phyloP scores from a whole-genome alignment of 2,888 invertebrate species.

The Linnaemya tessellans region DNA sequence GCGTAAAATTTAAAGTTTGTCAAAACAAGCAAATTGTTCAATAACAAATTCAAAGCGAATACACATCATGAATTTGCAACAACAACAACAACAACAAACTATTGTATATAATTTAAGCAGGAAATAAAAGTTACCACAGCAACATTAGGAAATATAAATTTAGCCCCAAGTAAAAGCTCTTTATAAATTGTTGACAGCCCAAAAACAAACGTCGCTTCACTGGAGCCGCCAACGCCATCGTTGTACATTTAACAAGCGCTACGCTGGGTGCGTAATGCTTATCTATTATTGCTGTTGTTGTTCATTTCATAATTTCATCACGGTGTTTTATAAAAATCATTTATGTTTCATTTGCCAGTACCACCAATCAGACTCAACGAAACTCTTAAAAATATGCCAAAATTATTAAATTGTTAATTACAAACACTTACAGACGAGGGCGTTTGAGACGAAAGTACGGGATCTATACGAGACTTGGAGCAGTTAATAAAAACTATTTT shows the following conservation, averaged over 20 bases:
- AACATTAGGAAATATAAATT: not conserved
- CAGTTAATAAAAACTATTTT: too few relatives aligned
- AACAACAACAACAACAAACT: not conserved
- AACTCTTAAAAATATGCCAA: too few relatives aligned
- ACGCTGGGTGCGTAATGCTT: not conserved
- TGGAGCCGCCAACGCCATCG: not conserved
- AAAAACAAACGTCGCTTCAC: not conserved
- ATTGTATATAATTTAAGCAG: constrained; percentile 2
- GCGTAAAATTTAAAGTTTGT: constrained; percentile 29
- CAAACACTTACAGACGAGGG: too few relatives aligned
- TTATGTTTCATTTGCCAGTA: too few relatives aligned
- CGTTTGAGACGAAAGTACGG: too few relatives aligned
- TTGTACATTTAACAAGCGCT: not conserved
- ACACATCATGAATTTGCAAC: constrained; percentile 7
- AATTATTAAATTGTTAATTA: too few relatives aligned
- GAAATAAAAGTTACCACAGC: not conserved
- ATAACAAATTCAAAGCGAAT: constrained; percentile 25
- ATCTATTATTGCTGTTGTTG: not conserved
- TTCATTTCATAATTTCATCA: not conserved
- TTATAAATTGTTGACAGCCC: not conserved
- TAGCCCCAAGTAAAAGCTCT: not conserved
- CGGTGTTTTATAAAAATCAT: too few relatives aligned
- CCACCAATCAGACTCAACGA: too few relatives aligned
- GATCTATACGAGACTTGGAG: too few relatives aligned
- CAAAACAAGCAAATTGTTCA: constrained; percentile 31